A percentile compares a stretch with the other conserved stretches of the same genome.
phyloP scores from a whole-genome alignment of 92 coral and sea anemone species.

The Parazoanthus swiftii region DNA sequence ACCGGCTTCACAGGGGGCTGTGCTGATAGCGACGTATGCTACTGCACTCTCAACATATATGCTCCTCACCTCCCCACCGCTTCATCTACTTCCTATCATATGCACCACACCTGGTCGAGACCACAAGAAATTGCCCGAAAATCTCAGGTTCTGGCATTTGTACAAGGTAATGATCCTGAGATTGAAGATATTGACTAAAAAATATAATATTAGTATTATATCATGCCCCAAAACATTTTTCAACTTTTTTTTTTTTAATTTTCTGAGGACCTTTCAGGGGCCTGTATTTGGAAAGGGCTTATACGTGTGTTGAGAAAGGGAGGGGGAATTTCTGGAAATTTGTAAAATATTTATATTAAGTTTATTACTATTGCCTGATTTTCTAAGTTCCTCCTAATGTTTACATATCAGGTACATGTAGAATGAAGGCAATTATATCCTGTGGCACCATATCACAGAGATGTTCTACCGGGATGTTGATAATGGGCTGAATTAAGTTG shows the following conservation, averaged over 20 bases:
- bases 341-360: too few relatives aligned
- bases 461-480: conserved; percentile 57
- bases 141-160: conserved; percentile 50
- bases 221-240: background rate
- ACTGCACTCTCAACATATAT: conserved; percentile 52
- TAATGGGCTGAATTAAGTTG: conserved; percentile 53
- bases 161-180: background rate
- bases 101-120: conserved; percentile 72
- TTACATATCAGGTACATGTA: conserved; percentile 48
- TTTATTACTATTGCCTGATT: too few relatives aligned
- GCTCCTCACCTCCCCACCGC: conserved; percentile 39
- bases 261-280: background rate
- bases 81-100: conserved; percentile 59
- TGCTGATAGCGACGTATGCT: conserved; percentile 57
- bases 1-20: conserved; percentile 54
- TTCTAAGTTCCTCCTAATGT: background rate
- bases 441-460: conserved; percentile 64
- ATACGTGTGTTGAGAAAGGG: background rate
- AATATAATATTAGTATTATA: too few relatives aligned
- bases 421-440: too few relatives aligned
- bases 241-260: background rate
- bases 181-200: background rate
- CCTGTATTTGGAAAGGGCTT: too few relatives aligned
- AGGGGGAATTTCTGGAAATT: background rate
- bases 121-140: conserved; percentile 65